These are phyloP conservation scores for Sepiola atlantica DNA, from an alignment of 2,888 invertebrate species.

Conservation along the genomic window DNA sequence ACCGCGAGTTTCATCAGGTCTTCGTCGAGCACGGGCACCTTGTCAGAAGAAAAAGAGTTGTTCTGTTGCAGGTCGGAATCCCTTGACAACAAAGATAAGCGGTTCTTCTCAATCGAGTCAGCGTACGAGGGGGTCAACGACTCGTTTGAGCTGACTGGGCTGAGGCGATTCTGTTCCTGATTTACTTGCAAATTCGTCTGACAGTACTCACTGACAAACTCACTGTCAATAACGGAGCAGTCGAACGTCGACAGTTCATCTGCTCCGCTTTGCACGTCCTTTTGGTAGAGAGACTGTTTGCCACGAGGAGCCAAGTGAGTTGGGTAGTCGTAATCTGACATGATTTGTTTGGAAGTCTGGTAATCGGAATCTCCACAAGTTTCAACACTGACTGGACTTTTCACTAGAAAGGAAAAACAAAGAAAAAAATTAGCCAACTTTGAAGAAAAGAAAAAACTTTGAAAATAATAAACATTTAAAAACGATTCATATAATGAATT, in stretches of 20 bases:
- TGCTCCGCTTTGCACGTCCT: constrained; percentile 50
- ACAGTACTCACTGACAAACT: constrained; percentile 69
- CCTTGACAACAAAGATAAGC: constrained; percentile 62
- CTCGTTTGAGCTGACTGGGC: constrained; percentile 60
- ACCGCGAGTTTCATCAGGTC: constrained; percentile 48
- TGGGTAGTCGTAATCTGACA: constrained; percentile 41
- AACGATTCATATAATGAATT: background rate
- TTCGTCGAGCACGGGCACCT: constrained; percentile 42
- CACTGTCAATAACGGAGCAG: constrained; percentile 71
- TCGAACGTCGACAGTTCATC: constrained; percentile 69
- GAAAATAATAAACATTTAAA: background rate
- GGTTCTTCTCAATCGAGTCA: constrained; percentile 55
- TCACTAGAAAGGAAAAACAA: background rate
- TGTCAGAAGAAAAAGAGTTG: constrained; percentile 58
- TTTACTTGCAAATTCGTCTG: constrained; percentile 59
- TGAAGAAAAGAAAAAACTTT: background rate
- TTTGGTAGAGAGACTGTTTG: constrained; percentile 32
- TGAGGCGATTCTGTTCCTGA: constrained; percentile 60
- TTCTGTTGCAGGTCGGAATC: constrained; percentile 60
- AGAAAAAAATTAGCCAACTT: background rate
- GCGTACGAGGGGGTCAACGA: constrained; percentile 51
- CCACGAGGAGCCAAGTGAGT: background rate
- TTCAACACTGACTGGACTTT: constrained; percentile 41
- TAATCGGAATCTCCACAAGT: constrained; percentile 44
- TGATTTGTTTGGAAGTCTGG: constrained; percentile 42